Evolutionary conservation across 2,797 vertebrate species (phyloP).

Genomic region (Karalla daura): DNA sequence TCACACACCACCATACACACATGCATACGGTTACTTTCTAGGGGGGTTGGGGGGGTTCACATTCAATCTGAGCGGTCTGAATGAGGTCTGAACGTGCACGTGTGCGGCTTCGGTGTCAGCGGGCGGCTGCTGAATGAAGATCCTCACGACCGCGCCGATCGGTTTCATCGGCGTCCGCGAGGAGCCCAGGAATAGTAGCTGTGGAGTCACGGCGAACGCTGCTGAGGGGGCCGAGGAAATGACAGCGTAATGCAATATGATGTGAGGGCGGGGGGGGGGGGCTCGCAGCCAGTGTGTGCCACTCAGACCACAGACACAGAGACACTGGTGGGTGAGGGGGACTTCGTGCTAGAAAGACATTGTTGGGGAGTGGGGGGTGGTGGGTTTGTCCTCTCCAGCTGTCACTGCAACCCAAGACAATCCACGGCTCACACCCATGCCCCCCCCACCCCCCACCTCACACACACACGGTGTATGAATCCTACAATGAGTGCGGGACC

Average conservation of each 20-base stretch:
- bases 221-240: slow-evolving; percentile 47
- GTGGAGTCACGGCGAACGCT: slow-evolving; percentile 33
- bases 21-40: slow-evolving; percentile 16
- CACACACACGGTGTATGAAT: slow-evolving; percentile 36
- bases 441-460: slow-evolving; percentile 32
- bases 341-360: slow-evolving; percentile 45
- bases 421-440: slow-evolving; percentile 41
- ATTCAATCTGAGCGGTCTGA: slow-evolving; percentile 14
- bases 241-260: slow-evolving; percentile 63
- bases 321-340: slow-evolving; percentile 15
- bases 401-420: slow-evolving; percentile 61
- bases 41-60: neutral
- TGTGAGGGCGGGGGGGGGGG: slow-evolving; percentile 35
- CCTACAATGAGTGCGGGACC: slow-evolving; percentile 30
- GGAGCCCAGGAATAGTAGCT: slow-evolving; percentile 53
- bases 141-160: slow-evolving; percentile 20
- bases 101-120: slow-evolving; percentile 7
- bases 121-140: slow-evolving; percentile 30
- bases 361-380: no score
- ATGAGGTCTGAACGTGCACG: neutral
- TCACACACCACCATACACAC: neutral
- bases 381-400: slow-evolving; percentile 65
- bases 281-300: slow-evolving; percentile 8
- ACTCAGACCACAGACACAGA: no score
- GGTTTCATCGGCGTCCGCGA: slow-evolving; percentile 19